These are phyloP conservation scores for Smithornis capensis DNA, from an alignment of 2,113 vertebrate species.

Conservation along the genomic window DNA sequence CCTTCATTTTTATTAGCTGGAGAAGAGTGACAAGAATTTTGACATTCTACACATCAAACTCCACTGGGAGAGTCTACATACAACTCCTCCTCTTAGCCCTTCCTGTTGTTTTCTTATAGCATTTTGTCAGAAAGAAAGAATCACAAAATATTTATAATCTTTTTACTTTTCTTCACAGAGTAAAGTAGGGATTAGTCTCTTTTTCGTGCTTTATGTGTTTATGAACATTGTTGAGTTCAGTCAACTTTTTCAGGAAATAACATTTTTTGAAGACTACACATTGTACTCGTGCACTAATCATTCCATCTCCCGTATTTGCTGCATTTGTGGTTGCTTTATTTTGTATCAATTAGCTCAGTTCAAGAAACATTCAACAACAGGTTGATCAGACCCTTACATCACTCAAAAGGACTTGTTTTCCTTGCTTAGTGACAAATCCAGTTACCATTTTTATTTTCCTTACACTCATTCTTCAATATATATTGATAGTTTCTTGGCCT, in stretches of 20 bases:
- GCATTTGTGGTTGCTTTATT: not conserved
- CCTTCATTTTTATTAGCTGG: not conserved
- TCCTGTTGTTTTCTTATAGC: not conserved
- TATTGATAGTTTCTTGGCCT: slow-evolving; percentile 62
- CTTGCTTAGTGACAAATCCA: slow-evolving; percentile 63
- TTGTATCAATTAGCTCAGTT: slow-evolving; percentile 18
- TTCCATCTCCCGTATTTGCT: not conserved
- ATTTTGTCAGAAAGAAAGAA: not conserved
- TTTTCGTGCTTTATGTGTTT: not conserved
- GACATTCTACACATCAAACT: not conserved
- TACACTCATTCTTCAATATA: slow-evolving; percentile 60
- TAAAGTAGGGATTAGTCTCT: not conserved
- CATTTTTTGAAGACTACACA: not conserved
- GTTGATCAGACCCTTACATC: slow-evolving; percentile 49
- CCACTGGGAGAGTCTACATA: not conserved
- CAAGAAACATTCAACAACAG: slow-evolving; percentile 36
- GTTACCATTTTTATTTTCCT: slow-evolving; percentile 63
- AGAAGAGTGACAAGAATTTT: not conserved
- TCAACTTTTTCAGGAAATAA: not conserved
- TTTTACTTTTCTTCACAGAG: not conserved
- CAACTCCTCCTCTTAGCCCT: not conserved
- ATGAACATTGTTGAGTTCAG: not conserved
- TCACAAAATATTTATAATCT: not conserved
- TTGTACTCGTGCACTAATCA: not conserved
- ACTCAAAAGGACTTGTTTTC: slow-evolving; percentile 33